These are phyloP conservation scores for Pristionchus mayeri DNA, from an alignment of 2,888 invertebrate genomes.

Conservation along the genomic window DNA sequence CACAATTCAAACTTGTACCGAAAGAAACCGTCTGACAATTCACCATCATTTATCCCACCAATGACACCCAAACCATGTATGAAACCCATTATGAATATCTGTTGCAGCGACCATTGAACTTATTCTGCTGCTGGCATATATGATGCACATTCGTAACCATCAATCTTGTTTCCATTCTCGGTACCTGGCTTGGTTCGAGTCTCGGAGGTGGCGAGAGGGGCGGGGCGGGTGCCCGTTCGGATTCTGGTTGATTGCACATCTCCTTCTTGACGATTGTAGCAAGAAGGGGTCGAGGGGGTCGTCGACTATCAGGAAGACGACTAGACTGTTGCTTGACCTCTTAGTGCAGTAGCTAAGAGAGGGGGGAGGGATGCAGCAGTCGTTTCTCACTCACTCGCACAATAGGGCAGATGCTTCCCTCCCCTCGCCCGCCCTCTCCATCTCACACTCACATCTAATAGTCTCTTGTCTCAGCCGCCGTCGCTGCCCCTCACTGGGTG, in stretches of 20 bases:
- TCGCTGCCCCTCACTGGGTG: neutral
- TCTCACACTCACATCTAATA: constrained; percentile 6
- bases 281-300: neutral
- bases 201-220: constrained; percentile 20
- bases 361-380: neutral
- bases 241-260: neutral
- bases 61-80: too few relatives aligned
- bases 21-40: too few relatives aligned
- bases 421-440: neutral
- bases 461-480: neutral
- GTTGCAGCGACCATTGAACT: too few relatives aligned
- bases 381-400: constrained; percentile 34
- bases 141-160: too few relatives aligned
- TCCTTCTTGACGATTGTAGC: constrained; percentile 8
- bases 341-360: neutral
- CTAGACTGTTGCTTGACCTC: neutral
- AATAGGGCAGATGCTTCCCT: constrained; percentile 35
- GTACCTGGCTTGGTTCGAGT: constrained; percentile 7
- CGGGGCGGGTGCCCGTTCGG: neutral
- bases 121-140: too few relatives aligned
- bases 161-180: too few relatives aligned
- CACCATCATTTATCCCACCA: too few relatives aligned
- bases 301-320: too few relatives aligned
- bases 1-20: too few relatives aligned
- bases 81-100: too few relatives aligned